Evolutionary conservation across 2,797 vertebrate genomes (phyloP).

Genomic region (Simalia tracyae): DNA sequence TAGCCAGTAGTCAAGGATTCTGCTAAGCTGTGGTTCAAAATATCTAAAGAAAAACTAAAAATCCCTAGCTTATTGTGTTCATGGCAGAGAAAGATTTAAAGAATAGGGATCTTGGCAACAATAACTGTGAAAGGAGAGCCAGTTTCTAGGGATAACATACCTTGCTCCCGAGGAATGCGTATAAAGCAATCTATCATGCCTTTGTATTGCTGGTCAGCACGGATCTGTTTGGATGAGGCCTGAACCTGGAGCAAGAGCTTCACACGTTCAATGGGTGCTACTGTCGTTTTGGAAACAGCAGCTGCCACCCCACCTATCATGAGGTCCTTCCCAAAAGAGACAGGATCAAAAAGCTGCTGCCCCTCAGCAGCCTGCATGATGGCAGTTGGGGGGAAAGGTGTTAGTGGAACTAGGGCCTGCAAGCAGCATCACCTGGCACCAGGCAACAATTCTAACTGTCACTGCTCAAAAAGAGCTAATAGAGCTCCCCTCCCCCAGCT

Average conservation of each 20-base stretch:
- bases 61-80: neutral
- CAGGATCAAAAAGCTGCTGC: neutral
- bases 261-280: conserved; percentile 56
- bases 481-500: neutral
- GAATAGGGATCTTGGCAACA: neutral
- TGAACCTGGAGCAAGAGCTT: conserved; percentile 66
- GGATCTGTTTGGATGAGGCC: conserved; percentile 60
- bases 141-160: conserved; percentile 39
- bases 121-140: neutral
- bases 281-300: conserved; percentile 48
- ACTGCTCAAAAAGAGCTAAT: conserved; percentile 33
- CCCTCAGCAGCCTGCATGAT: neutral
- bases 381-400: fast-evolving
- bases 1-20: neutral
- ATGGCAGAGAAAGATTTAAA: neutral
- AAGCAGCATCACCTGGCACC: neutral
- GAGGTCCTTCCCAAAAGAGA: conserved; percentile 59
- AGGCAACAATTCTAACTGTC: conserved; percentile 1
- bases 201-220: conserved; percentile 41
- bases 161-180: conserved; percentile 57
- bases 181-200: conserved; percentile 55
- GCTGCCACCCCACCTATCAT: conserved; percentile 50
- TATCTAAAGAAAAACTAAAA: neutral
- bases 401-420: neutral
- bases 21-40: neutral